phyloP scores from a whole-genome alignment of 2,797 vertebrate genomes.

The Gymnocypris eckloni region DNA sequence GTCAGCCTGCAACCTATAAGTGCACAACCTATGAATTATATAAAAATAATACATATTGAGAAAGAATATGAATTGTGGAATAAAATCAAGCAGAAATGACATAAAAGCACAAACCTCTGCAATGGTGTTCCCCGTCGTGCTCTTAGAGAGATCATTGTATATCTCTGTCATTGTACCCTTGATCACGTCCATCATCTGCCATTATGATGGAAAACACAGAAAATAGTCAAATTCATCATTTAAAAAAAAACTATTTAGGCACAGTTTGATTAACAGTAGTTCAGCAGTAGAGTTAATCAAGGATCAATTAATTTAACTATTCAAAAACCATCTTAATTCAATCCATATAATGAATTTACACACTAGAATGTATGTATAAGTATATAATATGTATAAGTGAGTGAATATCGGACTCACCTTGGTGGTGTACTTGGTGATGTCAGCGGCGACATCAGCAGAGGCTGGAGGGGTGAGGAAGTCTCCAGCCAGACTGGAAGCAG shows the following conservation, averaged over 20 bases:
- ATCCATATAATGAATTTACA: neutral
- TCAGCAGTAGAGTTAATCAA: neutral
- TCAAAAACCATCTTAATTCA: neutral
- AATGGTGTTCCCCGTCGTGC: constrained; percentile 95
- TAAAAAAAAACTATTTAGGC: neutral
- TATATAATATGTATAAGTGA: neutral
- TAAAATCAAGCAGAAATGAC: neutral
- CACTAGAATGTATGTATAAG: neutral
- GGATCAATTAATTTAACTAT: neutral
- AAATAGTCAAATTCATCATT: neutral
- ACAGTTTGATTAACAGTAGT: neutral
- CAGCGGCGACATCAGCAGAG: constrained; percentile 95
- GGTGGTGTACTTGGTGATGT: constrained; percentile 97
- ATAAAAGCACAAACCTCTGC: constrained; percentile 79
- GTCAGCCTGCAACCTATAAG: neutral
- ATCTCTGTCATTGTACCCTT: constrained; percentile 99
- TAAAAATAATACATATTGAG: neutral
- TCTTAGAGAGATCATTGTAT: constrained; percentile 97
- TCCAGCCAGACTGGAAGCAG: constrained; percentile 77
- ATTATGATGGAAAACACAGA: constrained; percentile 51
- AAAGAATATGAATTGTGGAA: neutral
- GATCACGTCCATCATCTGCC: constrained; percentile 97
- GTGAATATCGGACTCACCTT: constrained; percentile 82
- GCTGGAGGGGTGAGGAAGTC: constrained; percentile 91
- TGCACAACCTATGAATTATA: no score